These are phyloP conservation scores for Lithophane ornitopus DNA, from an alignment of 2,888 invertebrate species.

Conservation along the genomic window DNA sequence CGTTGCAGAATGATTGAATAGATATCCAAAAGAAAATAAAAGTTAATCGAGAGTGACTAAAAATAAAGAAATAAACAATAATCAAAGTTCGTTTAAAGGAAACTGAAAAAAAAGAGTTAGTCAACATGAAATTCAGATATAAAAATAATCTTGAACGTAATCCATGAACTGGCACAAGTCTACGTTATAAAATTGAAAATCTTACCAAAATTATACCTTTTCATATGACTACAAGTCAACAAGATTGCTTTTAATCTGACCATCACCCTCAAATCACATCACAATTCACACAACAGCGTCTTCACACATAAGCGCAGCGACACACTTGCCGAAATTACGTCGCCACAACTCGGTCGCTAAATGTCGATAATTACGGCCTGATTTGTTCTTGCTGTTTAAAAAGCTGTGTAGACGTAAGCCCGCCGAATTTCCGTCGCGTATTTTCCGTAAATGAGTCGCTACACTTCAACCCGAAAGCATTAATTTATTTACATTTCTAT, in stretches of 20 bases:
- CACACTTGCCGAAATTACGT: conserved; percentile 26
- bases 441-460: conserved; percentile 1
- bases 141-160: conserved; percentile 34
- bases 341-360: neutral
- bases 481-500: conserved; percentile 35
- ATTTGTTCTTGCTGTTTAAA: neutral
- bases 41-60: neutral
- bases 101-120: conserved; percentile 41
- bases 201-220: neutral
- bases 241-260: conserved; percentile 30
- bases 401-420: neutral
- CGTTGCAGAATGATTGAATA: neutral
- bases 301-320: conserved; percentile 24
- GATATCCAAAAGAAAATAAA: neutral
- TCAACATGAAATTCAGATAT: conserved; percentile 20
- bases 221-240: neutral
- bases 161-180: neutral
- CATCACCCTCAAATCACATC: conserved; percentile 15
- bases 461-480: conserved; percentile 31
- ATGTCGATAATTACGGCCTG: neutral
- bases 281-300: conserved; percentile 30
- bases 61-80: neutral
- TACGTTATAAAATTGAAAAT: neutral
- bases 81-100: neutral
- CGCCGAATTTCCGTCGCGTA: neutral